A percentile compares a stretch with the other conserved stretches of the same genome.
Conservation (phyloP, 2,888 invertebrate genomes). For the Sympetrum striolatum region DNA sequence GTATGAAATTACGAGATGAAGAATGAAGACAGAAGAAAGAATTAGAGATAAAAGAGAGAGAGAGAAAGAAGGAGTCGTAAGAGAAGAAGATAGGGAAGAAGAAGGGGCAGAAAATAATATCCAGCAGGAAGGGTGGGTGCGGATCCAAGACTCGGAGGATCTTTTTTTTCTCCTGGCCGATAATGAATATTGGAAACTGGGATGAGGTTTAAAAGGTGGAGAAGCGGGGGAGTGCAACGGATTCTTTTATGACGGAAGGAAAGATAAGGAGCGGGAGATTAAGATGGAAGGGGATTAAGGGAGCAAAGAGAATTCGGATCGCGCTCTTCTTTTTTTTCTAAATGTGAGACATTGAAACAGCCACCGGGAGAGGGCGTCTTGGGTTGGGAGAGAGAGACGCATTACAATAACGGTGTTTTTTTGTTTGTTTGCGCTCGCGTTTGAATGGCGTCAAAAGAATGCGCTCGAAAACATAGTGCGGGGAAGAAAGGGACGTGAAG, state of each 20-base stretch:
- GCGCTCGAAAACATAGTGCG: background rate
- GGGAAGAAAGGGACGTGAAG: background rate
- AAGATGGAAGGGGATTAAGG: background rate
- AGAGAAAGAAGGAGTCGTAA: background rate
- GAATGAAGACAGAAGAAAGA: background rate
- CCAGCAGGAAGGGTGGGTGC: background rate
- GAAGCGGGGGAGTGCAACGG: background rate
- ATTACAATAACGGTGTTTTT: background rate
- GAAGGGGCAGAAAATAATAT: background rate
- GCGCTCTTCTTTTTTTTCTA: background rate
- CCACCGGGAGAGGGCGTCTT: background rate
- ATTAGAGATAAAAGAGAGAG: background rate
- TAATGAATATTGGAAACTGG: conserved; percentile 31
- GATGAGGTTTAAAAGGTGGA: background rate
- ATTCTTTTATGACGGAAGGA: background rate
- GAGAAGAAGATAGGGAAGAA: background rate
- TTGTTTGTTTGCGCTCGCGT: background rate
- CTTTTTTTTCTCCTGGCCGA: conserved; percentile 9
- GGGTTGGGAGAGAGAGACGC: background rate
- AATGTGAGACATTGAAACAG: background rate
- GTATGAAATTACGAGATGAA: too few species aligned
- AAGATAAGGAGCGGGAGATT: background rate
- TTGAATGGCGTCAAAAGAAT: background rate
- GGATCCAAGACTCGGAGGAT: background rate
- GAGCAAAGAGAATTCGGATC: background rate